Percentiles rank a stretch among this genome's conserved stretches.
Conservation (phyloP, 1,140 invertebrate genomes). For the Meloidogyne hapla region DNA sequence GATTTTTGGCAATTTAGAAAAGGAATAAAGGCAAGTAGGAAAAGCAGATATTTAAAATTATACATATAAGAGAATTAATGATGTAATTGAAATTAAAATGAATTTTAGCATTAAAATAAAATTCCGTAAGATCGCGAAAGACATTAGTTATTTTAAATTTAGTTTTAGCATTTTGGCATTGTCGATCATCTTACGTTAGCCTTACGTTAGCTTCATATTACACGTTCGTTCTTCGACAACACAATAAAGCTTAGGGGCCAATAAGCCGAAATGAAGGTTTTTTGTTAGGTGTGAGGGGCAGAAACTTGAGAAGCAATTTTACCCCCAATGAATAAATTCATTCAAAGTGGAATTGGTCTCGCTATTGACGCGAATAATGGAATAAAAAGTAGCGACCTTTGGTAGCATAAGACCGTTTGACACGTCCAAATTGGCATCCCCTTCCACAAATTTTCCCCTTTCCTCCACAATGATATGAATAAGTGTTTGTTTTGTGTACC, state of each 20-base stretch:
- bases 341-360: neutral
- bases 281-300: neutral
- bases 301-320: neutral
- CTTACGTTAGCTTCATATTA: neutral
- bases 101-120: no score
- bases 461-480: neutral
- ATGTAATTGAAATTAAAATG: no score
- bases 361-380: neutral
- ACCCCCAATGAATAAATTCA: neutral
- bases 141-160: no score
- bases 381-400: slow-evolving; percentile 3
- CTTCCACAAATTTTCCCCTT: neutral
- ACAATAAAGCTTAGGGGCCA: neutral
- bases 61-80: no score
- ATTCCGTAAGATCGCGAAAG: no score
- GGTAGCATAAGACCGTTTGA: neutral
- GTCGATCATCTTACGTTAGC: neutral
- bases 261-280: neutral
- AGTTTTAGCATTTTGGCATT: neutral
- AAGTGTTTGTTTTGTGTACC: neutral
- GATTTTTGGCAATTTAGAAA: no score
- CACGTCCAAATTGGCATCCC: neutral
- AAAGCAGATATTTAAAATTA: no score
- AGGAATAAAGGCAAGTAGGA: no score
- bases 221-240: neutral